Base-by-base conservation (phyloP, 2,888 invertebrate genomes). In the Byasa hedistus region DNA sequence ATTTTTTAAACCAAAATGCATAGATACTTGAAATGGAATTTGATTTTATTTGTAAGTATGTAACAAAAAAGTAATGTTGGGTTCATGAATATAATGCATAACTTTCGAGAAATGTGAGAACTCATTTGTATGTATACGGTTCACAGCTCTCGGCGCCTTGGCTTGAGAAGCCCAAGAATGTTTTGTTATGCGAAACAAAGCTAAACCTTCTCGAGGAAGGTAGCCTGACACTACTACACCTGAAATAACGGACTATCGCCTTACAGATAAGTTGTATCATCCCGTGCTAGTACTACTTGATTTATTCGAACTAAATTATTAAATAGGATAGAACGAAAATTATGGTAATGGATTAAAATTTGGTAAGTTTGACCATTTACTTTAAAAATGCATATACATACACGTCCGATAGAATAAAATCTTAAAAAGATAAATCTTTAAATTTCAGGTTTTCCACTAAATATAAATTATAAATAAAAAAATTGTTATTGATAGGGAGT, bases 41-140 rank as follows among this genome's bases (percentile, higher is more conserved):
- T 17, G 21, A 3, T 44, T 19, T 4, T 4, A 23, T 70, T 69
- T 73, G 73, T 75, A 67, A 75, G 64, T 64, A 19, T 54, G 24
- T 32, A 22, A 12, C n/a, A 60, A 21, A n/a, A 4, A 5, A 3
- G n/a, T 5, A 54, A n/a, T n/a, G n/a, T n/a, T n/a, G n/a, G 56
- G 7, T 19, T 8, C 24, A 27, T 27, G 27, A 27, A 24, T 10
- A 17, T 27, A 51, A 4, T 15, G 10, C 8, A 51, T 1, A 21
- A 51, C 15, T 48, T 48, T 51, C 51, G 51, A 7, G n/a, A 59
- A 51, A 24, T 44, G 17, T 48, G 48, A 59, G 39, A 60, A 69
- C 23, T 69, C 44, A 67, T 60, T 27, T 65, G 3, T 62, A 23
- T 62, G 15, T 69, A 61, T 69, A 55, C 58, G 65, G 57, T 69